A percentile compares a stretch with the other conserved stretches of the same genome.
Conservation (phyloP, 92 coral and sea anemone species). For the Porites evermanni region DNA sequence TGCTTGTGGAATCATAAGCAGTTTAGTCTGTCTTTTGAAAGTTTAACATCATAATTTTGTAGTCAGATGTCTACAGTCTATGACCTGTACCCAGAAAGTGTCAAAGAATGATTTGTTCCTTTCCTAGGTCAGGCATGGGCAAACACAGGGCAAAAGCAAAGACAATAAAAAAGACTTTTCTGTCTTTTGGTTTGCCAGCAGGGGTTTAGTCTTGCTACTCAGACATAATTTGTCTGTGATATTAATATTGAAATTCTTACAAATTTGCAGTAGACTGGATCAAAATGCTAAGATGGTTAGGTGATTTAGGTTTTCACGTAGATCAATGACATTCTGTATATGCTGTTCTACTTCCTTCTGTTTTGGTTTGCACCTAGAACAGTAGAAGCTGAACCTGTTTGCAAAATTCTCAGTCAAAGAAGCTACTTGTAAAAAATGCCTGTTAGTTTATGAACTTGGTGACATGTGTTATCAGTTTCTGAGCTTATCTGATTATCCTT, state of each 20-base stretch:
- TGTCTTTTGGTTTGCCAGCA: neutral
- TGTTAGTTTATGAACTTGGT: neutral
- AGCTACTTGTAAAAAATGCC: neutral
- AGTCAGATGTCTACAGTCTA: neutral
- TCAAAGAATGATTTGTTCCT: neutral
- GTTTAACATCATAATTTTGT: neutral
- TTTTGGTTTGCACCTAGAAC: too few species aligned
- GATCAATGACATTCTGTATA: neutral
- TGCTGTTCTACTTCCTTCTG: neutral
- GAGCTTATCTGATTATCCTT: neutral
- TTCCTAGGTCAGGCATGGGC: neutral
- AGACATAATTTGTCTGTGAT: neutral
- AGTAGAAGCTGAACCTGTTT: neutral
- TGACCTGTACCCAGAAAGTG: neutral
- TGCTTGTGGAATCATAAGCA: neutral
- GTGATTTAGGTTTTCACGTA: neutral
- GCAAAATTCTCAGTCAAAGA: neutral
- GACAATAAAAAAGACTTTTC: neutral
- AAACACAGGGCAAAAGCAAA: neutral
- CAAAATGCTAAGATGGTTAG: neutral
- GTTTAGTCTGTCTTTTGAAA: constrained; percentile 16
- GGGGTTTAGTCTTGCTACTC: neutral
- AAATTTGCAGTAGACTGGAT: too few species aligned
- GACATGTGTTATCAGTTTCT: neutral
- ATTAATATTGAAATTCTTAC: neutral